Evolutionary conservation across 2,888 invertebrate species (phyloP).

Genomic region (Gortyna flavago): DNA sequence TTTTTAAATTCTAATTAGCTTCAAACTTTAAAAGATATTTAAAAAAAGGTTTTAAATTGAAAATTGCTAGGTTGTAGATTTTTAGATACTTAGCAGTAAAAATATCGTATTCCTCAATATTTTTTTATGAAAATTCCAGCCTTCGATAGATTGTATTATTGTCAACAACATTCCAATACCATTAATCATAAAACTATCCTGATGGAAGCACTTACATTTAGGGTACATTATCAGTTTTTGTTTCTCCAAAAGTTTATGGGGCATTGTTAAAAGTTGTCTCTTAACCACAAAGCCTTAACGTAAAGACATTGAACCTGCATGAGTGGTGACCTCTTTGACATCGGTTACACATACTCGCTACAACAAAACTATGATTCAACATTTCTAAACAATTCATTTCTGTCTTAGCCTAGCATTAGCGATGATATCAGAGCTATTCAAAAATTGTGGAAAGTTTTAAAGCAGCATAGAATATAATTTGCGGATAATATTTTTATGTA

Average conservation of each 20-base stretch:
- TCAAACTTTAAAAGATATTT: constrained; percentile 1
- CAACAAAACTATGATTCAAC: constrained; percentile 80
- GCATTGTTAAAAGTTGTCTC: constrained; percentile 82
- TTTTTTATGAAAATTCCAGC: constrained; percentile 6
- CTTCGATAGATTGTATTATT: constrained; percentile 19
- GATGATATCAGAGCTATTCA: constrained; percentile 73
- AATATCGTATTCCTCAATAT: neutral
- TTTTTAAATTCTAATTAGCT: constrained; percentile 3
- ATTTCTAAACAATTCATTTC: constrained; percentile 72
- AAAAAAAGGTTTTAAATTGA: neutral
- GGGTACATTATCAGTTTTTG: constrained; percentile 78
- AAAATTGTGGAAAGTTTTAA: constrained; percentile 18
- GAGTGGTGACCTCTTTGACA: constrained; percentile 81
- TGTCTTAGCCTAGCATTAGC: constrained; percentile 65
- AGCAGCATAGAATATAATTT: neutral
- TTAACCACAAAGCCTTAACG: constrained; percentile 78
- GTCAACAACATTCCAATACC: constrained; percentile 50
- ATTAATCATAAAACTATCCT: constrained; percentile 59
- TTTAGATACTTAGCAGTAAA: neutral
- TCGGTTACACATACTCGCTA: constrained; percentile 71
- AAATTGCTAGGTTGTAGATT: neutral
- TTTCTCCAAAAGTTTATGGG: constrained; percentile 74
- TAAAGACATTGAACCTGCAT: constrained; percentile 84
- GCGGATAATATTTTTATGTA: constrained; percentile 7
- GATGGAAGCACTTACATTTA: constrained; percentile 77